Base-by-base conservation (phyloP, 1,140 invertebrate species). In the Microplitis mediator region DNA sequence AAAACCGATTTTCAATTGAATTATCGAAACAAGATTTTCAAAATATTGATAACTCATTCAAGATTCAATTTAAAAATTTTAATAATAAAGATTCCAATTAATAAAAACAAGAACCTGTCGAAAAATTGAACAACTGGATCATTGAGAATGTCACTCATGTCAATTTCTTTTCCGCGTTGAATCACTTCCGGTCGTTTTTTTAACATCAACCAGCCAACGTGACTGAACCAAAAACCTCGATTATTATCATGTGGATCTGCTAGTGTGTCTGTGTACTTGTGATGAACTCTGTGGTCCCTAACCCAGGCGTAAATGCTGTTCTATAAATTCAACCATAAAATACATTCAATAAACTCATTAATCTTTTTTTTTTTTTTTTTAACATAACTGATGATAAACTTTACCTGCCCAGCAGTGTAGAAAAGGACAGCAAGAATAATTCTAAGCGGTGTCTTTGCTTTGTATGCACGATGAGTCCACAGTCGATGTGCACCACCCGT, bases 161-260 rank as follows among this genome's bases (percentile, higher is more conserved):
- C 94, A 11, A 97, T 86, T 71, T 89, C 87, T 14, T 87, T 88
- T 4, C 96, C 95, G 77, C 92, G 92, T 23, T 83, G 86, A 23
- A 91, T 88, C 0, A 97, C 94, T 69, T 95, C 91, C 0, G 94
- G 94, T 84, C 96, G 95, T 84, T 97, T 97, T 64, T 90, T 89
- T 87, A 91, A 89, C 91, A 95, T 90, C 75, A 97, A 87, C 96
- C 96, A 98, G 1, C 96, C 96, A 36, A 97, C 91, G 78, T 97
- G 96, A 0, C 95, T 88, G 85, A 97, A 98, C 87, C 97, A 97
- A 85, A 97, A 96, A 0, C 96, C 96, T n/a, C 95, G 88, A 52
- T 91, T 91, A 4, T 92, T 92, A 80, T 97, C 94, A 80, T 97
- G 95, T 0, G 96, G 96, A 86, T 98, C 96, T 0, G 95, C 95